Conservation (phyloP, 1,140 invertebrate genomes). For the Babylonia areolata region DNA sequence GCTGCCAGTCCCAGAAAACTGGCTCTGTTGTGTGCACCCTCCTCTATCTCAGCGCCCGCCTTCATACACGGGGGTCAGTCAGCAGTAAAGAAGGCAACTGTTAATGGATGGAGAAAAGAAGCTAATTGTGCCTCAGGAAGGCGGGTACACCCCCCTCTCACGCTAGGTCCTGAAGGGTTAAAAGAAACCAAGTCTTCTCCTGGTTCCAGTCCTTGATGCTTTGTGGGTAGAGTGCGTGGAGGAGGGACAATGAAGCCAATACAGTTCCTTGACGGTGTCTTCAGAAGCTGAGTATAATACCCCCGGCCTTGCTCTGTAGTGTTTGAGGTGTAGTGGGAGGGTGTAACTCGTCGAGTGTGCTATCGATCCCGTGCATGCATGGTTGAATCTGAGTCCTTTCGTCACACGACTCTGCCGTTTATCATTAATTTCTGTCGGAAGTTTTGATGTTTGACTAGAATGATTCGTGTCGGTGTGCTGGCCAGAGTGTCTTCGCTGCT, state of each 20-base stretch:
- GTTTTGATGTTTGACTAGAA: no score
- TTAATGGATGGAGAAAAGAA: slow-evolving; percentile 6
- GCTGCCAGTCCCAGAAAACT: background rate
- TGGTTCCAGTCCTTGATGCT: background rate
- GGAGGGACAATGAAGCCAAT: slow-evolving; percentile 16
- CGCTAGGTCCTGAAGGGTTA: background rate
- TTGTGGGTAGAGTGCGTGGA: background rate
- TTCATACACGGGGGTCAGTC: no score
- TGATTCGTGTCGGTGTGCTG: no score
- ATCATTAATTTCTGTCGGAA: background rate
- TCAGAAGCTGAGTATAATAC: no score
- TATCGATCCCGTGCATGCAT: no score
- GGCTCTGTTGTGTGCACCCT: background rate
- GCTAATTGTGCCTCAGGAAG: background rate
- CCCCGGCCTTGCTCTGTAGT: no score
- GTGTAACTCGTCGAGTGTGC: no score
- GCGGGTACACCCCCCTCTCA: background rate
- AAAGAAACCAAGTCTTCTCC: background rate
- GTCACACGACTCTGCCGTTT: no score
- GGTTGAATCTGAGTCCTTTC: no score
- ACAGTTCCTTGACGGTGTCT: slow-evolving; percentile 5
- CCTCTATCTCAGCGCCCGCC: no score
- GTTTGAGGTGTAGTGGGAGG: no score
- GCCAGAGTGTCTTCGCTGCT: background rate
- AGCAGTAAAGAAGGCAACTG: background rate